Base-by-base conservation (phyloP, 2,888 invertebrate genomes). In the Tachina grossa region DNA sequence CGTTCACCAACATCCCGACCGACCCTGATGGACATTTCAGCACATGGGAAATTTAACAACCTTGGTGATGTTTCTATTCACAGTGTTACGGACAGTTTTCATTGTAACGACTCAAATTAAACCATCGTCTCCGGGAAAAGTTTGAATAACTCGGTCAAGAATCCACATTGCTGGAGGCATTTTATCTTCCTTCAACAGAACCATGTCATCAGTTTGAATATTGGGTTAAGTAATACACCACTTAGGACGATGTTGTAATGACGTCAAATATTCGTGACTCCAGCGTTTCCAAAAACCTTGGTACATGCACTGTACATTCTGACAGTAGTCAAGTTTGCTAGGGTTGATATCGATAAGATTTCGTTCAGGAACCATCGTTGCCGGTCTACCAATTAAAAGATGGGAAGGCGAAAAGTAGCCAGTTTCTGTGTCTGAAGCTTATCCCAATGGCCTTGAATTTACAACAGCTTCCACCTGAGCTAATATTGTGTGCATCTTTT, bases 371-470 rank as follows among this genome's bases (percentile, higher is more conserved):
- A 86, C 65, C 41, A 59, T 45, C 10, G 76, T 86, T 8, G 66
- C 68, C 8, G 75, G 88, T 53, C 83, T 43, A 11, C 87, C 85
- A 79, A 86, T 84, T 2, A 86, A 47, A 69, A 81, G 81, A 66
- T 81, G 86, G 13, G 83, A 75, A 2, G 85, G 86, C 1, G 77
- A 84, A 3, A 86, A 51, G 55, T 82, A 84, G 45, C 53, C 53
- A 71, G 2, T 8, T 16, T 87, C 84, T 9, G 78, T 57, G 49
- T 87, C 86, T 59, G 83, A 69, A 14, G 76, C 65, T 16, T 45
- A 14, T 9, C 55, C 61, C 8, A 72, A 47, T 5, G 82, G 82
- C 13, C 63, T 71, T 8, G 82, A 85, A 16, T 82, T 83, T 1
- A 85, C 49, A 31, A 84, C 53, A 43, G 55, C 69, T 55, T 71